Conservation (phyloP, 1,140 invertebrate genomes). For the Scaptomyza graminum region DNA sequence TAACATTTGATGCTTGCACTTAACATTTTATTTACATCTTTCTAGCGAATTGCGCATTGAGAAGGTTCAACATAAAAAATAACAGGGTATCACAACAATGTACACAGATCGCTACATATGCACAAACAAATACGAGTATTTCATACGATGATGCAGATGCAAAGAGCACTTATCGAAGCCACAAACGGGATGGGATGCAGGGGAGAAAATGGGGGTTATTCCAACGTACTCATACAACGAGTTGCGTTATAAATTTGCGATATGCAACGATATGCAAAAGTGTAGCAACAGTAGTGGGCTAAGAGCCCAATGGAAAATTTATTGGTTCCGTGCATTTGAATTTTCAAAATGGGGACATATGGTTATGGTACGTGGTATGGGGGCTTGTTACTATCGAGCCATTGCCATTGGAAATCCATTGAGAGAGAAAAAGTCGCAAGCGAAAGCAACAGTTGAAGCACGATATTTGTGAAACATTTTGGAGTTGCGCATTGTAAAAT, state of each 20-base stretch:
- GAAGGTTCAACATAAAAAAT: too few relatives aligned
- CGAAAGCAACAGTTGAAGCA: conserved; percentile 29
- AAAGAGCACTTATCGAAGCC: conserved; percentile 39
- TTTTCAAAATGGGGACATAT: conserved; percentile 2
- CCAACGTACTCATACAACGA: background rate
- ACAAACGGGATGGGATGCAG: background rate
- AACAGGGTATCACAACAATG: conserved; percentile 27
- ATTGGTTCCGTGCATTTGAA: conserved; percentile 41
- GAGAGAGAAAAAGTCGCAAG: background rate
- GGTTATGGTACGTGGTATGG: background rate
- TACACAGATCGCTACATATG: conserved; percentile 16
- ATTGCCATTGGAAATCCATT: conserved; percentile 18
- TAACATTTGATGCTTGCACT: too few relatives aligned
- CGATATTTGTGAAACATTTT: background rate
- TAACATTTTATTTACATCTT: too few relatives aligned
- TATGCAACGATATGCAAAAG: conserved; percentile 53
- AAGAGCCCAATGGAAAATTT: conserved; percentile 57
- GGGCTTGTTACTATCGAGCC: too few relatives aligned
- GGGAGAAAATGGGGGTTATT: background rate
- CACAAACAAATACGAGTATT: conserved; percentile 24
- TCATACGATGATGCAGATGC: conserved; percentile 16
- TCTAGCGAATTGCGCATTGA: too few relatives aligned
- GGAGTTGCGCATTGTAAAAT: background rate
- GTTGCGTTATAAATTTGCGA: conserved; percentile 47
- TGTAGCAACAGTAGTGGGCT: conserved; percentile 16